Evolutionary conservation across 2,113 vertebrate species (phyloP).

Genomic region (Mustelus asterias): DNA sequence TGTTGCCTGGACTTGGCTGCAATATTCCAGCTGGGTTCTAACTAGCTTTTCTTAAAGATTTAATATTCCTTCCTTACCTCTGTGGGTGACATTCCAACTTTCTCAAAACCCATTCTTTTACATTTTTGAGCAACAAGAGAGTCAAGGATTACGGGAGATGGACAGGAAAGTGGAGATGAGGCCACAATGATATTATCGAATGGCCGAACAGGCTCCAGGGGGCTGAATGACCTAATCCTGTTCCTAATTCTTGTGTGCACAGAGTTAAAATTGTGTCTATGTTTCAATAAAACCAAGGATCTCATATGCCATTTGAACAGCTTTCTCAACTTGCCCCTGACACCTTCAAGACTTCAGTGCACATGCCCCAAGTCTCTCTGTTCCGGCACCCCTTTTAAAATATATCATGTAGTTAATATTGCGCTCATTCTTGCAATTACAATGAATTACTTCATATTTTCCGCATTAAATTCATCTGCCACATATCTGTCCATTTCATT

Average conservation of each 20-base stretch:
- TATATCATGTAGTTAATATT: background rate
- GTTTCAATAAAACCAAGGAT: background rate
- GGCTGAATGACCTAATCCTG: no score
- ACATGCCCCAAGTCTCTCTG: background rate
- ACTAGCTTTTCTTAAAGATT: background rate
- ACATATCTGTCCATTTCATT: background rate
- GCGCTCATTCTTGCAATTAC: background rate
- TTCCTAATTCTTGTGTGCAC: background rate
- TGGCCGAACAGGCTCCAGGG: no score
- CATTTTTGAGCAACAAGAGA: background rate
- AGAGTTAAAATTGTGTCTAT: background rate
- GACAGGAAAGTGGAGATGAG: no score
- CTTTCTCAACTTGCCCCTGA: background rate
- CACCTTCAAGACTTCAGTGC: background rate
- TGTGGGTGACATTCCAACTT: background rate
- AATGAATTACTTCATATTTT: background rate
- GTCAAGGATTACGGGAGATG: no score
- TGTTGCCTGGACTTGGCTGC: background rate
- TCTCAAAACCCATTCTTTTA: background rate
- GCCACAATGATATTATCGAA: no score
- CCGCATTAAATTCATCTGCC: background rate
- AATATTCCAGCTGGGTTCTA: background rate
- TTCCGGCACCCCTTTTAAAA: background rate
- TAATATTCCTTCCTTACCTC: no score
- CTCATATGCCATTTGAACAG: background rate